Evolutionary conservation across 2,888 invertebrate genomes (phyloP).

Genomic region (Folsomia candida): DNA sequence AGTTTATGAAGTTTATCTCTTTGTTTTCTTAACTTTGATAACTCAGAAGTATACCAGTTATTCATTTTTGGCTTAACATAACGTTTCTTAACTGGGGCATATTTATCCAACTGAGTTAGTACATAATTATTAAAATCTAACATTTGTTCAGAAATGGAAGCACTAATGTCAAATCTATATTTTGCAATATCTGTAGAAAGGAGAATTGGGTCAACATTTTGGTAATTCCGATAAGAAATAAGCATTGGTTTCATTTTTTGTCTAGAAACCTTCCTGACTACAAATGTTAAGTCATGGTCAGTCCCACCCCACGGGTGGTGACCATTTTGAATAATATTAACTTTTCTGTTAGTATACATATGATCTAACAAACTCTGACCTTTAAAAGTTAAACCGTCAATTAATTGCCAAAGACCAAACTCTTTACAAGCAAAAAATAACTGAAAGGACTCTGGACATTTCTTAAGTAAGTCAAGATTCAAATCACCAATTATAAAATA

Average conservation of each 20-base stretch:
- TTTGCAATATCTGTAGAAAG: too few species aligned
- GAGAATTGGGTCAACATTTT: too few species aligned
- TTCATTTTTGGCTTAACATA: too few species aligned
- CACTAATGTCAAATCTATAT: too few species aligned
- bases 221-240: not conserved
- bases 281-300: not conserved
- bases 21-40: not conserved
- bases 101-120: not conserved
- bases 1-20: not conserved
- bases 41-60: too few species aligned
- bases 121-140: too few species aligned
- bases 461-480: not conserved
- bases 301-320: not conserved
- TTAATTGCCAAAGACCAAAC: not conserved
- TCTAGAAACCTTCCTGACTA: not conserved
- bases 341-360: not conserved
- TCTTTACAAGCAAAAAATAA: not conserved
- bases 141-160: too few species aligned
- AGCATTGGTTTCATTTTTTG: not conserved
- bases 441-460: not conserved
- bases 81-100: slow-evolving; percentile 15
- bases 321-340: not conserved
- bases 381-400: not conserved
- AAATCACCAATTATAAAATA: not conserved
- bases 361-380: not conserved